These are phyloP conservation scores for Drosophila incognita DNA, from an alignment of 2,888 invertebrate species.

Conservation along the genomic window DNA sequence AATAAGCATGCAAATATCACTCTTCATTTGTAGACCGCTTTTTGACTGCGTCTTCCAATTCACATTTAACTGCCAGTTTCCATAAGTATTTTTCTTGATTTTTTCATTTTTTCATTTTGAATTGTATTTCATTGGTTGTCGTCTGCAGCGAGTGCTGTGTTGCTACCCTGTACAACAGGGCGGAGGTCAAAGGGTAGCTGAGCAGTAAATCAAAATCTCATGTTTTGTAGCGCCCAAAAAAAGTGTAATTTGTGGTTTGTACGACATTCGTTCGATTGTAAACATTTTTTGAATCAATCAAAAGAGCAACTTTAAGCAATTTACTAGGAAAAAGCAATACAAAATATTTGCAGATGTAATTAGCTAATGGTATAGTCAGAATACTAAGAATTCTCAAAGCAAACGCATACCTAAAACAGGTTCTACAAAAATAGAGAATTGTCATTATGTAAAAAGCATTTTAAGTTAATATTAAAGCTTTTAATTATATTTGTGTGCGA, in stretches of 20 bases:
- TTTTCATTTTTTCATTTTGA: conserved; percentile 7
- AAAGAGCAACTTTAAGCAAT: not conserved
- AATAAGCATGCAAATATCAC: conserved; percentile 62
- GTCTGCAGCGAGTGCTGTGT: conserved; percentile 37
- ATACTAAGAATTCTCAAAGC: not conserved
- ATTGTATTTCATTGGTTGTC: conserved; percentile 65
- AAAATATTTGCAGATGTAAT: not conserved
- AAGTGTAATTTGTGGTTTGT: not conserved
- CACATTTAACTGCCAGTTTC: conserved; percentile 60
- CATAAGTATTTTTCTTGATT: conserved; percentile 33
- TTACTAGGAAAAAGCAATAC: not conserved
- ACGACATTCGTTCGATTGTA: not conserved
- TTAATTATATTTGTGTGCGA: not conserved
- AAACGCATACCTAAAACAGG: not conserved
- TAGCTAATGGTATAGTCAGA: not conserved
- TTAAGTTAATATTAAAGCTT: not conserved
- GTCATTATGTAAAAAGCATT: not conserved
- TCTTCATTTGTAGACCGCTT: conserved; percentile 47
- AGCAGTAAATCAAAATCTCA: too few relatives aligned
- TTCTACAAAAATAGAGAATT: not conserved
- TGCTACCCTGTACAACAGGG: conserved; percentile 15
- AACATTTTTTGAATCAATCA: not conserved
- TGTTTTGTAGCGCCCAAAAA: too few relatives aligned
- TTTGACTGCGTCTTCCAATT: conserved; percentile 50
- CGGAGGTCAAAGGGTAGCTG: not conserved